Percentiles rank a stretch among this genome's conserved stretches.
Conservation (phyloP, 1,140 invertebrate species). For the Pseudomyrmex sp. region DNA sequence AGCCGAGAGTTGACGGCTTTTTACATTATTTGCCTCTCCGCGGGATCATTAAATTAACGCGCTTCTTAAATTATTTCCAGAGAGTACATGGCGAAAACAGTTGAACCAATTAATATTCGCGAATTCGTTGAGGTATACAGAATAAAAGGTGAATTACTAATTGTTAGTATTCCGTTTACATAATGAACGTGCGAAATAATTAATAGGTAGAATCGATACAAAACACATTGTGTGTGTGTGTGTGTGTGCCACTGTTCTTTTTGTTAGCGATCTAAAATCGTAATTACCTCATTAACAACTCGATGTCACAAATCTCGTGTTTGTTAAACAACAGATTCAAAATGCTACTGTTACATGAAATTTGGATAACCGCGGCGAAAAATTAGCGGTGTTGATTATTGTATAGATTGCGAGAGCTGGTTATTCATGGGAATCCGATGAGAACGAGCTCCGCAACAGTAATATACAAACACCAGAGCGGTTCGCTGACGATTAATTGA, state of each 20-base stretch:
- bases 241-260: too few relatives aligned
- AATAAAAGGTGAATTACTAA: background rate
- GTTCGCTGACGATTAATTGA: constrained; percentile 70
- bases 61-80: constrained; percentile 40
- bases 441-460: constrained; percentile 55
- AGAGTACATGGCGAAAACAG: background rate
- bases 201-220: background rate
- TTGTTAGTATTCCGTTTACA: background rate
- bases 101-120: background rate
- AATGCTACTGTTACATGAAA: constrained; percentile 23
- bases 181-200: constrained; percentile 11
- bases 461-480: constrained; percentile 26
- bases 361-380: constrained; percentile 28
- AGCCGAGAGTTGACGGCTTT: constrained; percentile 41
- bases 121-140: background rate
- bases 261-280: too few relatives aligned
- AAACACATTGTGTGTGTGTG: too few relatives aligned
- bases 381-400: constrained; percentile 59
- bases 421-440: constrained; percentile 69
- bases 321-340: background rate
- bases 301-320: constrained; percentile 6
- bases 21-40: constrained; percentile 45
- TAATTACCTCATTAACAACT: constrained; percentile 6
- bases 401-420: constrained; percentile 35
- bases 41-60: constrained; percentile 44